Evolutionary conservation across 2,113 vertebrate genomes (phyloP), one percentile per base, ranked within the genome.

Genomic region (Pipa parva): DNA sequence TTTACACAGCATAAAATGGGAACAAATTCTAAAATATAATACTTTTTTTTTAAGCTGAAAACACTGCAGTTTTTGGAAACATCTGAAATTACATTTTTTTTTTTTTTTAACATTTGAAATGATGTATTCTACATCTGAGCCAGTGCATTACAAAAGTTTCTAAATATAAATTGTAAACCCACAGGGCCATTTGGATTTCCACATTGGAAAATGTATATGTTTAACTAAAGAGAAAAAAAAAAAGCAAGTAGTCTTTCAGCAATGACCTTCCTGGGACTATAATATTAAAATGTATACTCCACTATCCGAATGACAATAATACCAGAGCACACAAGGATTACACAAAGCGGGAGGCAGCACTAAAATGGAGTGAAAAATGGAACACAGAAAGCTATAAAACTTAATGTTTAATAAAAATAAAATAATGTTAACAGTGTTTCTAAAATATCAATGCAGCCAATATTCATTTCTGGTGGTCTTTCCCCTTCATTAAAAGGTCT

Each of bases 151-250:
- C 50, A 4, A 28, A 54, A 10, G 27, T 28, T 31, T 56, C 18
- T 56, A 54, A 54, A 54, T 54, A 54, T 54, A 54, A 54, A 54
- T 6, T 7, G 50, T 15, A 54, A 54, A 54, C 8, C 50, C 17
- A 7, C 13, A 54, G 25, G 50, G 27, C 50, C 5, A 26, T 33
- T 22, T 28, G 1, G 25, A 15, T 10, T 54, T n/a, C 25, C 50
- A 12, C 25, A 24, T 27, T 54, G 50, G 24, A n/a, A 54, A 54
- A 54, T 54, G 50, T 54, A 27, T 27, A 52, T 27, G 11, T 15
- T 13, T 27, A 54, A 7, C 25, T 54, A 5, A 15, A 54, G 27
- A 36, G 3, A 54, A 54, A 2, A 5, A 15, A 54, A 54, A 36
- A 5, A 54, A 54, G 1, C 50, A 54, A 54, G 50, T 27, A 54